phyloP scores from a whole-genome alignment of 2,113 vertebrate genomes.

The Rhabdomys dilectus region DNA sequence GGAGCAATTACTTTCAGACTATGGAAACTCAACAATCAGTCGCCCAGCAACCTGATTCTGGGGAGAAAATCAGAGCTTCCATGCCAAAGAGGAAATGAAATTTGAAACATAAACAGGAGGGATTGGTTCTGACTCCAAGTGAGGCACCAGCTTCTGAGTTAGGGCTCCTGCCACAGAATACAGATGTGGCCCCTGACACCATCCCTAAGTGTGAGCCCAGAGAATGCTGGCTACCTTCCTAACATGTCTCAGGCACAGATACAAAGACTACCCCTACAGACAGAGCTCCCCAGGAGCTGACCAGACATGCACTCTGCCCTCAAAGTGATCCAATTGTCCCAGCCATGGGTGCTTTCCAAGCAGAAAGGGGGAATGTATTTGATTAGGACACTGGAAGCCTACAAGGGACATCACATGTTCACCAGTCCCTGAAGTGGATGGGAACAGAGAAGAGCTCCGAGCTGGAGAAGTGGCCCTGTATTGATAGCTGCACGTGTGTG shows the following conservation, averaged over 20 bases:
- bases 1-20: constrained; percentile 11
- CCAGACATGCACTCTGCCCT: constrained; percentile 11
- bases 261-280: not conserved
- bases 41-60: constrained; percentile 27
- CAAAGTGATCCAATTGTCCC: not conserved
- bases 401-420: not conserved
- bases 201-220: not conserved
- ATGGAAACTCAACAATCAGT: not conserved
- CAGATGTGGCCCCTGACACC: not conserved
- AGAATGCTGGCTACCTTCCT: not conserved
- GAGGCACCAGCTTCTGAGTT: not conserved
- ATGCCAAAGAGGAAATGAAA: constrained; percentile 54
- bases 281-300: not conserved
- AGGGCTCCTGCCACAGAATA: not conserved
- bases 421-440: not conserved
- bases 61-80: constrained; percentile 56
- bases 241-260: not conserved
- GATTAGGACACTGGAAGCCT: not conserved
- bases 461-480: not conserved
- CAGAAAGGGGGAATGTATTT: constrained; percentile 16
- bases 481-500: not conserved
- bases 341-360: not conserved
- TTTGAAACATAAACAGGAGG: constrained; percentile 50
- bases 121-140: not conserved
- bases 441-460: constrained; percentile 26